Percentiles rank a stretch among this genome's conserved stretches.
These are phyloP conservation scores for Aramus guarauna DNA, from an alignment of 2,113 vertebrate species.

Conservation along the genomic window DNA sequence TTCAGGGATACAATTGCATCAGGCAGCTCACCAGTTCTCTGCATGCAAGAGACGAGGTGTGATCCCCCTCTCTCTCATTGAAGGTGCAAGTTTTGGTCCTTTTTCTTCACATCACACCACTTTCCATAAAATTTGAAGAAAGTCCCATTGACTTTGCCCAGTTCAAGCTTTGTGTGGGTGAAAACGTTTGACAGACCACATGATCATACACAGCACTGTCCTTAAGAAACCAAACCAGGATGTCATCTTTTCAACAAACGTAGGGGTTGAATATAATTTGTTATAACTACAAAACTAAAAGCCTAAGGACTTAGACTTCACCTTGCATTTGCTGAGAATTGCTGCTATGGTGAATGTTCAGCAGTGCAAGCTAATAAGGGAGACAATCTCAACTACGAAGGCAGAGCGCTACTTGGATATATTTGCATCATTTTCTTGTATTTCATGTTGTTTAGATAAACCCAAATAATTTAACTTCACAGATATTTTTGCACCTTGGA, in stretches of 20 bases:
- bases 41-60: fast-evolving
- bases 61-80: background rate
- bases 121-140: background rate
- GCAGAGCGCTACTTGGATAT: background rate
- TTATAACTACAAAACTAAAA: background rate
- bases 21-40: background rate
- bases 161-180: background rate
- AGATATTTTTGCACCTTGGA: background rate
- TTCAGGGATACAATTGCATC: background rate
- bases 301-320: background rate
- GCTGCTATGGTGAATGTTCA: background rate
- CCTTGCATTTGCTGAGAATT: background rate
- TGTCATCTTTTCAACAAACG: background rate
- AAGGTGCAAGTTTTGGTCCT: background rate
- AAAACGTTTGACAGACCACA: background rate
- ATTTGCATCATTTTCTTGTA: background rate
- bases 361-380: background rate
- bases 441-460: background rate
- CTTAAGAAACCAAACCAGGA: background rate
- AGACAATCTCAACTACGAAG: background rate
- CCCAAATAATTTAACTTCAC: background rate
- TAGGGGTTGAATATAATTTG: background rate
- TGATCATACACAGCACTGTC: background rate
- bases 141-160: background rate
- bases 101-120: background rate